Evolutionary conservation across 2,797 vertebrate genomes (phyloP).

Genomic region (Pygocentrus nattereri): DNA sequence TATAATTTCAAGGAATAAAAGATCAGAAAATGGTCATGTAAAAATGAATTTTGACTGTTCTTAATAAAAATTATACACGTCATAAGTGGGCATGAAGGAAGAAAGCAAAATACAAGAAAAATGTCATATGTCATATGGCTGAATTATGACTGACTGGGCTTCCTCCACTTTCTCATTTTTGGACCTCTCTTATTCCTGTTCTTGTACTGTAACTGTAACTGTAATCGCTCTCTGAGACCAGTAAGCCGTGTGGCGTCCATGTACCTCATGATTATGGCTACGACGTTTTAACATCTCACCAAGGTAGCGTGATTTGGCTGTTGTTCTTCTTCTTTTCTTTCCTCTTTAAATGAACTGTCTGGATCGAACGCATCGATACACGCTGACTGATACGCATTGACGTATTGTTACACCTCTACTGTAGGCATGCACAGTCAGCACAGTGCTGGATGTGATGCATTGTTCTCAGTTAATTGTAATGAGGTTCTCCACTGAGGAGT

Average conservation of each 20-base stretch:
- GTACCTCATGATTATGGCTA: background rate
- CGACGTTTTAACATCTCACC: background rate
- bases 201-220: constrained; percentile 1
- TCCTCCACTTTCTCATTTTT: too few relatives aligned
- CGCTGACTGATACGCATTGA: background rate
- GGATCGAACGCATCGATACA: background rate
- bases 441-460: constrained; percentile 43
- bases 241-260: background rate
- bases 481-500: constrained; percentile 31
- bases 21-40: too few relatives aligned
- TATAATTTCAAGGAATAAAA: too few relatives aligned
- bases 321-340: background rate
- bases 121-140: too few relatives aligned
- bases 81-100: too few relatives aligned
- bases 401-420: background rate
- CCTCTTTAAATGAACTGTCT: constrained; percentile 1
- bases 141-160: too few relatives aligned
- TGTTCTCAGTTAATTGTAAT: constrained; percentile 57
- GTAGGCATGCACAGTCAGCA: constrained; percentile 48
- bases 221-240: background rate
- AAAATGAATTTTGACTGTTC: too few relatives aligned
- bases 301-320: background rate
- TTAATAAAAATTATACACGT: too few relatives aligned
- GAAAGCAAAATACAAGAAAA: too few relatives aligned
- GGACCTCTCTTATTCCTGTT: too few relatives aligned